Evolutionary conservation across 2,113 vertebrate species (phyloP).

Genomic region (Corynorhinus townsendii): DNA sequence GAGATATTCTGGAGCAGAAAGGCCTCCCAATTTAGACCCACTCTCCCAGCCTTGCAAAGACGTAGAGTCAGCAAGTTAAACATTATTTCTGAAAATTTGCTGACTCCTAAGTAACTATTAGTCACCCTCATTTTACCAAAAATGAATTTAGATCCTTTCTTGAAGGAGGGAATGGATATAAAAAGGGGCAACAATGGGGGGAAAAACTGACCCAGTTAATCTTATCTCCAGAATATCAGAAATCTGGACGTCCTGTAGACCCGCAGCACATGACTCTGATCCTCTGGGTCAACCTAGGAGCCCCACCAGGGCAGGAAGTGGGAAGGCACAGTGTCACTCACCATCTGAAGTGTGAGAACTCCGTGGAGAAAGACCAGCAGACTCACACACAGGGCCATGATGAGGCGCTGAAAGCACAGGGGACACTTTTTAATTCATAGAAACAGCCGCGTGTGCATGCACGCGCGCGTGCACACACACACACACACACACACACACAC

Average conservation of each 20-base stretch:
- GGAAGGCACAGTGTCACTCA: neutral
- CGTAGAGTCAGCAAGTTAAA: neutral
- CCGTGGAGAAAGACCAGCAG: constrained; percentile 1
- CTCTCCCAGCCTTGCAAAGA: neutral
- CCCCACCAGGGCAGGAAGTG: neutral
- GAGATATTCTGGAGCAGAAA: neutral
- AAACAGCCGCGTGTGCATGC: neutral
- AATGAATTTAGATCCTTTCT: neutral
- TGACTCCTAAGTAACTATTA: neutral
- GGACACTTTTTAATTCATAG: neutral
- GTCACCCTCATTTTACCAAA: neutral
- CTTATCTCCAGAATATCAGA: neutral
- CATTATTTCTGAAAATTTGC: neutral
- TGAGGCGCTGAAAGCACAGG: neutral
- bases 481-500: accelerated
- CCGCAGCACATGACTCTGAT: neutral
- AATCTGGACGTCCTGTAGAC: neutral
- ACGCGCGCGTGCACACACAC: accelerated
- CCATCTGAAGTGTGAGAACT: neutral
- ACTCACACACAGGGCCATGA: neutral
- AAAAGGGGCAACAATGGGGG: neutral
- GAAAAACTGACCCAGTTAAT: neutral
- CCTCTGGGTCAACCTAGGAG: neutral
- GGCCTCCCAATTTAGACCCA: neutral
- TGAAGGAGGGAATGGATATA: neutral